These are phyloP conservation scores for Lumbricus terrestris DNA, from an alignment of 2,888 invertebrate species.

Conservation along the genomic window DNA sequence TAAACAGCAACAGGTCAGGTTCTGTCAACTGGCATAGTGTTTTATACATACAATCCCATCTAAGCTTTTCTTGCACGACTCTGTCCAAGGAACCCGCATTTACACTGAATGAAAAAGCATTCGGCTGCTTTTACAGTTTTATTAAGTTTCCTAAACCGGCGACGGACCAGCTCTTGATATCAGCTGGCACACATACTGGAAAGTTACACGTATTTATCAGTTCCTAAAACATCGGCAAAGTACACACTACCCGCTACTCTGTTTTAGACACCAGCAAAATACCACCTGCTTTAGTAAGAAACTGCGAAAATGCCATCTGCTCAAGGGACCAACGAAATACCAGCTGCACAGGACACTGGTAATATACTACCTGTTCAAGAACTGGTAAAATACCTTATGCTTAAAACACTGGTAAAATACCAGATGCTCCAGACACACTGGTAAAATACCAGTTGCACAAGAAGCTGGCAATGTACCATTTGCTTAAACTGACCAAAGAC, in stretches of 20 bases:
- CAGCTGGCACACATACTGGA: background rate
- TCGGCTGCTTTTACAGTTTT: background rate
- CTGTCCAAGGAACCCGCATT: too few species aligned
- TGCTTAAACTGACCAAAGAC: background rate
- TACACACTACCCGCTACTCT: background rate
- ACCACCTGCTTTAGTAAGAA: background rate
- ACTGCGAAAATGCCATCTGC: background rate
- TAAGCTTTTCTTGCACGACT: too few species aligned
- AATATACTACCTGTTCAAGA: background rate
- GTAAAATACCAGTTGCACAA: background rate
- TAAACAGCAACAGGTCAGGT: too few species aligned
- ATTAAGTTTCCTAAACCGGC: background rate
- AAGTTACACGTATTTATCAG: background rate
- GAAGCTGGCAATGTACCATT: background rate
- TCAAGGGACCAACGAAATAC: background rate
- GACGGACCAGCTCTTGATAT: background rate
- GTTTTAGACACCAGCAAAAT: background rate
- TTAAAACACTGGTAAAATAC: background rate
- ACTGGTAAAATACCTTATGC: background rate
- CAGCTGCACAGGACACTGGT: too few species aligned
- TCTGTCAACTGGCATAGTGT: too few species aligned
- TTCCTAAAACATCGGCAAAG: background rate
- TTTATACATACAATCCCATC: too few species aligned
- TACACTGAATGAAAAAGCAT: background rate
- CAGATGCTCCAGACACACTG: too few species aligned